phyloP scores from a whole-genome alignment of 64 coral and sea anemone species.

The Montipora sp. region DNA sequence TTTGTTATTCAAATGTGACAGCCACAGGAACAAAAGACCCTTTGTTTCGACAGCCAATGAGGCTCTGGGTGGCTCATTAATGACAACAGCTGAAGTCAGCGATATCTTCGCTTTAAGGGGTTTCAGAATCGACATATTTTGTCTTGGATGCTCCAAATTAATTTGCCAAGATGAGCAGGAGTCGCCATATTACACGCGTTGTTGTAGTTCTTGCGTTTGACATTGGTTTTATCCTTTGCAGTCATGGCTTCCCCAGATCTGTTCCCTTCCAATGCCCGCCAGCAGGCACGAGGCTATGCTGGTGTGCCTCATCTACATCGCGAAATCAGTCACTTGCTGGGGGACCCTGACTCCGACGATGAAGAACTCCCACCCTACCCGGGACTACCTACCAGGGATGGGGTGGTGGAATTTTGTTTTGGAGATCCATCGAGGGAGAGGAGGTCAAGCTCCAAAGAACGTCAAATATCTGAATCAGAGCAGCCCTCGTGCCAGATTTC shows the following conservation, averaged over 20 bases:
- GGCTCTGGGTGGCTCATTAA: no score
- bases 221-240: neutral
- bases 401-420: slow-evolving; percentile 48
- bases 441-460: slow-evolving; percentile 5
- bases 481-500: slow-evolving; percentile 44
- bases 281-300: slow-evolving; percentile 13
- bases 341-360: slow-evolving; percentile 71
- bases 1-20: no score
- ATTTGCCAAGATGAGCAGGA: no score
- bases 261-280: slow-evolving; percentile 43
- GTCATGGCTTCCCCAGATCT: slow-evolving; percentile 73
- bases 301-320: slow-evolving; percentile 61
- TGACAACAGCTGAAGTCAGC: no score
- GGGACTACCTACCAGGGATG: slow-evolving; percentile 59
- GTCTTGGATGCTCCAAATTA: no score
- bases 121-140: no score
- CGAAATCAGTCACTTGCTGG: slow-evolving; percentile 73
- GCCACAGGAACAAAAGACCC: no score
- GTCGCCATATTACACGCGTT: no score
- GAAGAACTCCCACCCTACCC: slow-evolving; percentile 91
- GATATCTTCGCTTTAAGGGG: no score
- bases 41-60: no score
- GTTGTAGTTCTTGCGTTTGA: neutral
- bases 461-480: slow-evolving; percentile 7
- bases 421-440: slow-evolving; percentile 10